Evolutionary conservation across 1,140 invertebrate genomes (phyloP).

Genomic region (Homarus americanus): DNA sequence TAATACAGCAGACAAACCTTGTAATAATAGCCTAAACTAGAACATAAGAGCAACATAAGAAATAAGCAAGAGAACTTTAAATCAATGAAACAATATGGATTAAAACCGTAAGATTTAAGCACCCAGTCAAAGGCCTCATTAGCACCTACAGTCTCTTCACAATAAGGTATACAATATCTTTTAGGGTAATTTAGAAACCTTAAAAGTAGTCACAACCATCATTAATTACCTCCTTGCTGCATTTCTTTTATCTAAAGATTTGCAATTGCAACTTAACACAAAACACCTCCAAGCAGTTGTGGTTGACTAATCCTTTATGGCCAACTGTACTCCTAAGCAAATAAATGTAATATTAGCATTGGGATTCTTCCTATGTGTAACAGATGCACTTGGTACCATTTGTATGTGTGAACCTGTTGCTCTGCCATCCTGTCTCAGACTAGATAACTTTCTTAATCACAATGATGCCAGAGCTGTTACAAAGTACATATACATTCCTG

Average conservation of each 20-base stretch:
- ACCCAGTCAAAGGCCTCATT: slow-evolving; percentile 32
- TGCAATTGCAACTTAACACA: background rate
- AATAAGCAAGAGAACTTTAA: background rate
- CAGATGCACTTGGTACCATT: background rate
- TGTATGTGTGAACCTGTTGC: background rate
- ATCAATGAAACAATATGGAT: background rate
- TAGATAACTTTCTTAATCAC: background rate
- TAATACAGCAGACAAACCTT: background rate
- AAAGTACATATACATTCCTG: too few species aligned
- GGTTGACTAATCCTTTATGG: background rate
- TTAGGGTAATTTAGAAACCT: background rate
- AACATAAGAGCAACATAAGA: background rate
- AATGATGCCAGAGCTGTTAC: background rate
- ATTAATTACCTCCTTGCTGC: background rate
- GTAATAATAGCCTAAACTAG: background rate
- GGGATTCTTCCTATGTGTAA: background rate
- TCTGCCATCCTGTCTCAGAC: slow-evolving; percentile 25
- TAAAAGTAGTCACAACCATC: slow-evolving; percentile 6
- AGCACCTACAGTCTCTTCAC: slow-evolving; percentile 34
- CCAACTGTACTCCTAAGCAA: background rate
- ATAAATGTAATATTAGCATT: background rate
- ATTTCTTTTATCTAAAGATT: background rate
- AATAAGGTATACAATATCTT: background rate
- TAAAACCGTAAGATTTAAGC: background rate
- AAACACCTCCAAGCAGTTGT: background rate